Evolutionary conservation across 2,113 vertebrate genomes (phyloP), one percentile per base, ranked within the genome.

Genomic region (Corvus moneduloides): DNA sequence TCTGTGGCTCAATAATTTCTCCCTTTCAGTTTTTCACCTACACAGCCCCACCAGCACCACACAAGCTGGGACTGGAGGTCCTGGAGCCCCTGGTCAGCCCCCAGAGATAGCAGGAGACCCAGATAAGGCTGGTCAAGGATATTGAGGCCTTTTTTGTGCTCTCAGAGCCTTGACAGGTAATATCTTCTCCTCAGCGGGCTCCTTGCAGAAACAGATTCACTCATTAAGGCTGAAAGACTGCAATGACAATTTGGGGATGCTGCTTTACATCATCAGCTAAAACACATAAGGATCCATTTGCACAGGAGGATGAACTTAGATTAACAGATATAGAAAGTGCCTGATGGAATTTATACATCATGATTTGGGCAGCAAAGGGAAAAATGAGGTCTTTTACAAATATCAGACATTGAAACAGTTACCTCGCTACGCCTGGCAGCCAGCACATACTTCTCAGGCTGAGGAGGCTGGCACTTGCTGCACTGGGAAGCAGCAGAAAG

Each of bases 151-250:
- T 16, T 5, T 58, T 10, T 62, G 39, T 68, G 16, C 23, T 30
- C 16, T 64, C 39, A 23, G 15, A 32, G 20, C 32, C 26, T 20
- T 39, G 33, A 11, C 37, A 94, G 90, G 77, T 67, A 58, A 63
- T 94, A 93, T 59, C 33, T 81, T 88, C 44, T 15, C 13, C n/a
- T 89, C 75, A 41, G 16, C 17, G 26, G 39, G 33, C 27, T 96
- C 78, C 66, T 84, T 74, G 68, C 39, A 92, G 93, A 61, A 95
- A 84, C 52, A 69, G 52, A 64, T 52, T 61, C 41, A 10, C 82
- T 97, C 8, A 10, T 94, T 94, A 91, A 89, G 58, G 82, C 63
- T 37, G 90, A 88, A 94, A 93, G 92, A 78, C 64, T 91, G 69
- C 56, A 83, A 16, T 56, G 92, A 51, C 76, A 83, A 74, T 93